Base-by-base conservation (phyloP, 2,888 invertebrate species). In the Autographa pulchrina region DNA sequence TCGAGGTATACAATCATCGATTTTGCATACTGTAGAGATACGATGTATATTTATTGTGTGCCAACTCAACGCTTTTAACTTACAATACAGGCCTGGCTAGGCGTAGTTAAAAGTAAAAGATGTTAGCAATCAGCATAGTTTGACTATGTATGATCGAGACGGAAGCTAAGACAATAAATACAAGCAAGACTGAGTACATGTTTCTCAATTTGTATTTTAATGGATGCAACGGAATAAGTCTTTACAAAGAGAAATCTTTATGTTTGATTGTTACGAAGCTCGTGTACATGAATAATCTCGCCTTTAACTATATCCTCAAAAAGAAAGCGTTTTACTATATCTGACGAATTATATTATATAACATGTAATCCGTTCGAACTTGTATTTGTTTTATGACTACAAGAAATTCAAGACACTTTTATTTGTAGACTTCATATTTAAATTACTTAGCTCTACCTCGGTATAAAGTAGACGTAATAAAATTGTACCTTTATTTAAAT, bases 201-300 rank as follows among this genome's bases (percentile, higher is more conserved):
- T 54, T 63, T 41, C 20, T 58, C 13, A 38, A 43, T 38, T 60
- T 32, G 48, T 63, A 64, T 66, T 69, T 62, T 61, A 61, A 66
- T 67, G 18, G 66, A 65, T 54, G 31, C 58, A 68, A 63, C 58
- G 18, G 68, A 65, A 67, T 67, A 54, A 41, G 65, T 62, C 38
- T 62, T 54, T 52, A 68, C 72, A 80, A 72, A 80, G 80, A 76
- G 68, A 80, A 74, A 80, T 65, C 69, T 32, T 60, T 73, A 67
- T 60, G 52, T 74, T 77, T 70, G 59, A 72, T 77, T 62, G 70
- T 70, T 71, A 72, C 70, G 64, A 66, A 11, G 41, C 31, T 72
- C 81, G 63, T 80, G 81, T 60, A 54, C 43, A 48, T 68, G 72
- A 77, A 72, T 77, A 41, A 56, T 25, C 25, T 11, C 20, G 54